Conservation (phyloP, 2,797 vertebrate species). For the Sparus aurata region DNA sequence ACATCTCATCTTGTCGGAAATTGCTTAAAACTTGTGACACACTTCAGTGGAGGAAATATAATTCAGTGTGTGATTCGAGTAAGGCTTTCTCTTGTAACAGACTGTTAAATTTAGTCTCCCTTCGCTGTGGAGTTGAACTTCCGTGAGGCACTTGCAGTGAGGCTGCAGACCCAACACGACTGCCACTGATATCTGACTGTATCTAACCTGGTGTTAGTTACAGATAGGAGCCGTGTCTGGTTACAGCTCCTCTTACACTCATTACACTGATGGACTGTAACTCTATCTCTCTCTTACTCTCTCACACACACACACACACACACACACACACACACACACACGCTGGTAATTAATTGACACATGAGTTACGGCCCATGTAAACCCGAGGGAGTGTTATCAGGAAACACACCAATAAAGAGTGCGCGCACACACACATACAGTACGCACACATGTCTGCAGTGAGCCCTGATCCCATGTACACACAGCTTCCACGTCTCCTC, state of each 20-base stretch:
- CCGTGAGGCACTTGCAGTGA: conserved; percentile 11
- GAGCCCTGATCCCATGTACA: conserved; percentile 21
- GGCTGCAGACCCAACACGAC: conserved; percentile 4
- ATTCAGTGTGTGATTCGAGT: too few relatives aligned
- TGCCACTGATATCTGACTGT: conserved; percentile 23
- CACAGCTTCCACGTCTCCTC: neutral
- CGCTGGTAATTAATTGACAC: conserved; percentile 73
- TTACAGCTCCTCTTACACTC: conserved; percentile 69
- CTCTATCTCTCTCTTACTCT: conserved; percentile 47
- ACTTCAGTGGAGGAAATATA: too few relatives aligned
- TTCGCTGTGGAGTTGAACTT: neutral
- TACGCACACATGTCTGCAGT: conserved; percentile 3
- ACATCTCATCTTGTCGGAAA: neutral
- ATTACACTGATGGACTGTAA: conserved; percentile 79
- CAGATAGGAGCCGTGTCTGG: conserved; percentile 64
- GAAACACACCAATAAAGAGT: conserved; percentile 16
- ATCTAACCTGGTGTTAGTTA: conserved; percentile 76
- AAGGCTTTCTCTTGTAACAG: neutral
- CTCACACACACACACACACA: conserved; percentile 24
- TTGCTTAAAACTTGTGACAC: neutral
- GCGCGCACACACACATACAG: neutral
- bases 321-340: conserved; percentile 21
- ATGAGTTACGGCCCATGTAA: conserved; percentile 65
- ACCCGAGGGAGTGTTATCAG: conserved; percentile 51
- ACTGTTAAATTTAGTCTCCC: too few relatives aligned